Conservation (phyloP, 2,888 invertebrate genomes). For the Drosophila mimetica region DNA sequence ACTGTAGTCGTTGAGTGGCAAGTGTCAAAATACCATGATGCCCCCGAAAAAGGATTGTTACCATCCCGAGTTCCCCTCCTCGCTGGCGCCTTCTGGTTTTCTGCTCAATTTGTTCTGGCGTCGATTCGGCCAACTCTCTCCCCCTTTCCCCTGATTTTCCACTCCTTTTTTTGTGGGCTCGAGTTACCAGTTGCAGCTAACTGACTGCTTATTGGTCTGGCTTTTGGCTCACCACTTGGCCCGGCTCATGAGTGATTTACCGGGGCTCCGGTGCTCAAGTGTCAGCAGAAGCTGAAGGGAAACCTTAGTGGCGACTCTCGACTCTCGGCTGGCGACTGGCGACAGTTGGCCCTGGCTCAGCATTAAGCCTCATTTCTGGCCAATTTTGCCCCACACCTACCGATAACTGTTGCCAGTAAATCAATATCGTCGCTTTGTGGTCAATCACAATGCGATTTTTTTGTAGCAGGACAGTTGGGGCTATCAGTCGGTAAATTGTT, state of each 20-base stretch:
- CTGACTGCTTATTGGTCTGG: conserved; percentile 59
- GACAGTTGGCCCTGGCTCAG: conserved; percentile 47
- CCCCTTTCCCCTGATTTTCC: conserved; percentile 24
- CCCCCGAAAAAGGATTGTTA: conserved; percentile 34
- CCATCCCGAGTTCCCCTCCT: conserved; percentile 12
- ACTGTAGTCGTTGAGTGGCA: conserved; percentile 77
- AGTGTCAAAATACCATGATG: conserved; percentile 78
- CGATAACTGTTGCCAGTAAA: conserved; percentile 45
- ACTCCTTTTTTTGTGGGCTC: conserved; percentile 41
- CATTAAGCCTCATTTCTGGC: conserved; percentile 24
- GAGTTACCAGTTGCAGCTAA: conserved; percentile 69
- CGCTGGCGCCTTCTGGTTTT: conserved; percentile 83
- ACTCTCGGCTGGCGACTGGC: conserved; percentile 36
- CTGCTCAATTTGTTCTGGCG: conserved; percentile 82
- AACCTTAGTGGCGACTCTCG: conserved; percentile 41
- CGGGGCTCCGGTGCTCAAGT: conserved; percentile 41
- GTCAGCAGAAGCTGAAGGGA: conserved; percentile 32
- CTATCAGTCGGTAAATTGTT: background rate
- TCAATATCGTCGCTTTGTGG: conserved; percentile 49
- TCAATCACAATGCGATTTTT: conserved; percentile 33
- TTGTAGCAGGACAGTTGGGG: conserved; percentile 1
- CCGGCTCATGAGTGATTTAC: conserved; percentile 42
- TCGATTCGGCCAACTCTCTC: conserved; percentile 42
- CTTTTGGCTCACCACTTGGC: conserved; percentile 33
- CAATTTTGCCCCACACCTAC: conserved; percentile 9